phyloP scores from a whole-genome alignment of 2,888 invertebrate species.

The Caenorhabditis afra region DNA sequence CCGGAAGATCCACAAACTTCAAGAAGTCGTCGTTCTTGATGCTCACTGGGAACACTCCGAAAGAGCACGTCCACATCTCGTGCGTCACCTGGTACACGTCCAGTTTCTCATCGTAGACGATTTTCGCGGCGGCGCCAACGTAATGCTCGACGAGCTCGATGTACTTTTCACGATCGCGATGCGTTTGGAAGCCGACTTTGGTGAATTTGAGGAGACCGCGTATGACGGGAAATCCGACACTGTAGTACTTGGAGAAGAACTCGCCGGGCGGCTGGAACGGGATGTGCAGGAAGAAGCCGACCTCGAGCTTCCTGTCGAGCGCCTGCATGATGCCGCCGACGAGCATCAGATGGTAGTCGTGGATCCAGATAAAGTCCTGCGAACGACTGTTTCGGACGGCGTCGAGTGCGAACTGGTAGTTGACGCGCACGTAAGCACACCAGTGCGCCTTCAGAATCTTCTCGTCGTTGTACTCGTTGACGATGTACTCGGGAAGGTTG shows the following conservation, averaged over 20 bases:
- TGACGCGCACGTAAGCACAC: conserved; percentile 79
- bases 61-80: conserved; percentile 79
- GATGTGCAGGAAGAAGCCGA: conserved; percentile 94
- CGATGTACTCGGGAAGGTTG: conserved; percentile 80
- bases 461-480: conserved; percentile 77
- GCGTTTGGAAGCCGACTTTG: conserved; percentile 83
- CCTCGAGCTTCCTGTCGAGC: conserved; percentile 81
- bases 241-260: conserved; percentile 82
- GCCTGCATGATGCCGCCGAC: conserved; percentile 93
- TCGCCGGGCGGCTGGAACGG: conserved; percentile 96
- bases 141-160: conserved; percentile 75
- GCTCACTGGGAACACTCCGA: conserved; percentile 80
- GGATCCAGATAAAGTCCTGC: conserved; percentile 91
- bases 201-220: conserved; percentile 93
- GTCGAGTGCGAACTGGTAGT: conserved; percentile 80
- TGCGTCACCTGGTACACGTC: conserved; percentile 71
- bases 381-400: conserved; percentile 79
- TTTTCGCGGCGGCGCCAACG: conserved; percentile 68
- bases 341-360: conserved; percentile 94
- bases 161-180: conserved; percentile 77
- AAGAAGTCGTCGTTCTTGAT: conserved; percentile 81
- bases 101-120: conserved; percentile 71
- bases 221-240: conserved; percentile 85
- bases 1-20: conserved; percentile 74
- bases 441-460: conserved; percentile 76